Conservation (phyloP, 2,888 invertebrate species). For the Tetragnatha montana region DNA sequence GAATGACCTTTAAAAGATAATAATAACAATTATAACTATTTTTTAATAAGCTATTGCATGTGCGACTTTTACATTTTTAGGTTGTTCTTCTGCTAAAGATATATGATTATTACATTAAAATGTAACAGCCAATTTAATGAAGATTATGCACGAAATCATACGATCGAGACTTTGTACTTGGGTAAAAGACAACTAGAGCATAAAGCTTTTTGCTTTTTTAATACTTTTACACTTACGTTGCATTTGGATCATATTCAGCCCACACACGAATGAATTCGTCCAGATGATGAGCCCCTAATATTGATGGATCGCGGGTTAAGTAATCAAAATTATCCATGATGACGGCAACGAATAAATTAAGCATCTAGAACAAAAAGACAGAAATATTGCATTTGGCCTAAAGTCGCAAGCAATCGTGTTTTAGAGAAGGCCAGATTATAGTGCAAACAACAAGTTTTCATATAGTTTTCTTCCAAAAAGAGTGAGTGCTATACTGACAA, state of each 20-base stretch:
- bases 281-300: slow-evolving; percentile 99
- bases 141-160: too few species aligned
- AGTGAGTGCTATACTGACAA: too few species aligned
- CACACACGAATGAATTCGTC: slow-evolving; percentile 99
- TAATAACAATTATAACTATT: not conserved
- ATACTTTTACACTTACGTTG: slow-evolving; percentile 83
- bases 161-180: not conserved
- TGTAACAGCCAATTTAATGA: too few species aligned
- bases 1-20: not conserved
- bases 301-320: slow-evolving; percentile 98
- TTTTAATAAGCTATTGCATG: too few species aligned
- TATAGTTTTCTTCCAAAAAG: too few species aligned
- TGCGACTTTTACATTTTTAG: too few species aligned
- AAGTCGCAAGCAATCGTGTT: too few species aligned
- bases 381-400: too few species aligned
- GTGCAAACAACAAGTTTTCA: too few species aligned
- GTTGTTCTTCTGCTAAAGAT: too few species aligned
- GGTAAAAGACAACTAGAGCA: not conserved
- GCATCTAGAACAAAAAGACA: slow-evolving; percentile 83
- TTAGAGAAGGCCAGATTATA: too few species aligned
- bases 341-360: slow-evolving; percentile 99
- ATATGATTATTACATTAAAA: not conserved
- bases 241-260: slow-evolving; percentile 99
- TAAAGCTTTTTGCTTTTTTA: not conserved
- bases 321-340: slow-evolving; percentile 99